phyloP scores from a whole-genome alignment of 2,797 vertebrate genomes.

The Tinamus major region DNA sequence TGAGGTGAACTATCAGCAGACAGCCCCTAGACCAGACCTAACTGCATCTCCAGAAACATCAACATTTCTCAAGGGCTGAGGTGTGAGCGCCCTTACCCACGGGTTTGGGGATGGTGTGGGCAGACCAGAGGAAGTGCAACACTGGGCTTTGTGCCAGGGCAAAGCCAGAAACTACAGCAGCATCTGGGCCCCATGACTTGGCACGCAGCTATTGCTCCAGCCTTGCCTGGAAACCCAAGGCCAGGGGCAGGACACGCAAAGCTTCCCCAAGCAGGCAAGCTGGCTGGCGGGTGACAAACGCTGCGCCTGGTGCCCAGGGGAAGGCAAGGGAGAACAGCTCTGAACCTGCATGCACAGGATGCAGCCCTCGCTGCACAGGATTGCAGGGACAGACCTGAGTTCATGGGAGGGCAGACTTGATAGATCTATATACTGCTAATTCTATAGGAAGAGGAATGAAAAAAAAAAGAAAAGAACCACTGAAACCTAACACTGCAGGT shows the following conservation, averaged over 20 bases:
- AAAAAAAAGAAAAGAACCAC: background rate
- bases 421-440: background rate
- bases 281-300: background rate
- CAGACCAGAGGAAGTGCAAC: accelerated
- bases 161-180: background rate
- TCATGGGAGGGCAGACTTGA: background rate
- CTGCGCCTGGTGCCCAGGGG: background rate
- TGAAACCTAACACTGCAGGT: background rate
- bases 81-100: background rate
- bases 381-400: background rate
- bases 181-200: too few species aligned
- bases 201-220: accelerated
- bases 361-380: accelerated
- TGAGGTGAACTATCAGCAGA: background rate
- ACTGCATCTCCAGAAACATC: background rate
- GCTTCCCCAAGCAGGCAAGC: too few species aligned
- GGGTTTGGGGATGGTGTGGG: accelerated
- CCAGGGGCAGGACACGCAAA: background rate
- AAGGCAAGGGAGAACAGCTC: accelerated
- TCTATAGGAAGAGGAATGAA: background rate
- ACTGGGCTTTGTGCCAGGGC: background rate
- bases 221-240: background rate
- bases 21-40: background rate
- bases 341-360: accelerated
- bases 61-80: background rate